These are phyloP conservation scores for Chelonia mydas DNA, from an alignment of 2,797 vertebrate genomes.

Conservation along the genomic window DNA sequence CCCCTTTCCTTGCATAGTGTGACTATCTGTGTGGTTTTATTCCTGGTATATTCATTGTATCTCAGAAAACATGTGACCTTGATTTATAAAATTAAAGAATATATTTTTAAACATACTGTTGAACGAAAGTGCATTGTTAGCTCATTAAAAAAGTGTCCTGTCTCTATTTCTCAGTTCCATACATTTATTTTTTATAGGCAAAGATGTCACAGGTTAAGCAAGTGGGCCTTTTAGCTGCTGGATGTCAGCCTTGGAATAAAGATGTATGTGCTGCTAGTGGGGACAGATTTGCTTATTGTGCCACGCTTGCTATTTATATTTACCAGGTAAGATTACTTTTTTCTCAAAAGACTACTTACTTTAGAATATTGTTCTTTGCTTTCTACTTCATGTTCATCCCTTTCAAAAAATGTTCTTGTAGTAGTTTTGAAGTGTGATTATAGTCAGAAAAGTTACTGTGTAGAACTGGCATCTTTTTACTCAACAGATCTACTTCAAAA, in stretches of 20 bases:
- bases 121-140: not conserved
- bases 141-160: not conserved
- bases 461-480: not conserved
- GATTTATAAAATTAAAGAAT: not conserved
- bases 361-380: not conserved
- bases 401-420: not conserved
- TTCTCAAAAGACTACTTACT: not conserved
- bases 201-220: conserved; percentile 96
- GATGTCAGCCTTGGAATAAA: conserved; percentile 98
- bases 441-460: not conserved
- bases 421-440: not conserved
- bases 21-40: not conserved
- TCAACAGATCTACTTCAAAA: not conserved
- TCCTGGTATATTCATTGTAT: not conserved
- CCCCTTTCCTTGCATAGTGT: not conserved
- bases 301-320: conserved; percentile 95
- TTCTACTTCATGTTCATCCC: not conserved
- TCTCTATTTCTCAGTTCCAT: not conserved
- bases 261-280: conserved; percentile 95
- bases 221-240: conserved; percentile 94
- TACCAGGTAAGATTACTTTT: conserved; percentile 88
- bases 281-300: conserved; percentile 96
- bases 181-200: conserved; percentile 79
- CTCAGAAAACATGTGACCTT: not conserved
- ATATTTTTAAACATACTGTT: not conserved